These are phyloP conservation scores for Dufourea novaeangliae DNA, from an alignment of 1,140 invertebrate species.

Conservation along the genomic window DNA sequence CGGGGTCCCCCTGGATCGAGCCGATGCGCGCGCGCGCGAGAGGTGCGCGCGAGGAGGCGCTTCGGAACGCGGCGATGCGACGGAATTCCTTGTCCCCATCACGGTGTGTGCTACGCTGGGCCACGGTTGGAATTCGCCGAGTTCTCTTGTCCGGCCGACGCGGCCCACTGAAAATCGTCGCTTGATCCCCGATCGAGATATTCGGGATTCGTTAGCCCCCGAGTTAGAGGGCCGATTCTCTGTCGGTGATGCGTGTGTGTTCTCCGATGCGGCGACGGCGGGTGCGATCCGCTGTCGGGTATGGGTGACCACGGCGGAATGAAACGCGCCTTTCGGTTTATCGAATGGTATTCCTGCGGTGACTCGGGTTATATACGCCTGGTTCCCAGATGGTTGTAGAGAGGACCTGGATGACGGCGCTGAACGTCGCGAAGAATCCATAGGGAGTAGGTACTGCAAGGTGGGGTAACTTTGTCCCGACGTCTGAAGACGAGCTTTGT, in stretches of 20 bases:
- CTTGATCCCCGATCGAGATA: conserved; percentile 34
- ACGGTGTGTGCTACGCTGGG: too few species aligned
- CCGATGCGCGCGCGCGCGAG: conserved; percentile 19
- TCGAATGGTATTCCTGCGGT: not conserved
- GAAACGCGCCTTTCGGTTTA: not conserved
- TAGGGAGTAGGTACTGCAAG: too few species aligned
- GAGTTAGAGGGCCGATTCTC: too few species aligned
- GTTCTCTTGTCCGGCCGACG: conserved; percentile 23
- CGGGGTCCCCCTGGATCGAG: conserved; percentile 40
- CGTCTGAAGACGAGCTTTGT: too few species aligned
- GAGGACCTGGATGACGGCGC: too few species aligned
- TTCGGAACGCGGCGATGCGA: conserved; percentile 39
- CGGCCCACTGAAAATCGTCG: not conserved
- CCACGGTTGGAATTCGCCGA: conserved; percentile 43
- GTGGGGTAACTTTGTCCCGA: too few species aligned
- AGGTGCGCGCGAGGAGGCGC: not conserved
- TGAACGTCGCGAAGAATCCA: too few species aligned
- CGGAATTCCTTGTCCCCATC: conserved; percentile 46
- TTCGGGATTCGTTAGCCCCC: conserved; percentile 40
- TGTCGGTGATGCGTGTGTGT: conserved; percentile 35
- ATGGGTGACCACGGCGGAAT: not conserved
- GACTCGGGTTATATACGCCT: too few species aligned
- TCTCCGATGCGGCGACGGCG: not conserved
- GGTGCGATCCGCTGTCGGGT: not conserved
- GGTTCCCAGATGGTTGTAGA: not conserved